Evolutionary conservation across 2,888 invertebrate genomes (phyloP), one percentile per base, ranked within the genome.

Genomic region (Machimus atricapillus): DNA sequence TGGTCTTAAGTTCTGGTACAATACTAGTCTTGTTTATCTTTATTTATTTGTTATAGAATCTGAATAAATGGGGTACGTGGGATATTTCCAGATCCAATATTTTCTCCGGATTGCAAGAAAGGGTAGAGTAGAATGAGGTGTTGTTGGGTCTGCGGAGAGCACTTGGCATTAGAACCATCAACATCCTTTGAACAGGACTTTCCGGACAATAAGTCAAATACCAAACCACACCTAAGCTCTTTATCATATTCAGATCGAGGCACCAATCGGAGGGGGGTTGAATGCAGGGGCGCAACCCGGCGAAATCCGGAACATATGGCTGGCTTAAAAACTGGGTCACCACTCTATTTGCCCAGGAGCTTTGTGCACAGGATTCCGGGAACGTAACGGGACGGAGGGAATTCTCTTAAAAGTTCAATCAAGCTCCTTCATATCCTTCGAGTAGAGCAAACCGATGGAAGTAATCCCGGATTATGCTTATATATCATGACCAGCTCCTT

Each of bases 321-420:
- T 78, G 23, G 16, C 78, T 43, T 23, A 43, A 76, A 76, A 78
- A 78, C 78, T 78, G 23, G 78, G 78, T 78, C 78, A 78, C 23
- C 16, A 43, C 7, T 78, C 37, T 78, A 78, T 78, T 78, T 78
- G 46, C 23, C 12, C 78, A 78, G 14, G 14, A 78, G 78, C 37
- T 78, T 78, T 78, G 78, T 78, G 43, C 40, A 77, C 37, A 8
- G 23, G 2, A 2, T 7, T 1, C 58, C 23, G 8, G 58, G 66
- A 66, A 66, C 23, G 9, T 19, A 58, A 66, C 43, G 43, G 66
- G 37, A 66, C 43, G 43, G 66, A n/a, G 7, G 46, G 23, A 19
- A 78, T 43, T 78, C 78, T 23, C 78, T 78, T 23, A n/a, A 78
- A 37, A 78, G 78, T 78, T 78, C 78, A 43, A 78, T 78, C 78